Percentiles rank a stretch among this genome's conserved stretches.
phyloP scores from a whole-genome alignment of 2,888 invertebrate genomes.

The Epirrhoe alternata region DNA sequence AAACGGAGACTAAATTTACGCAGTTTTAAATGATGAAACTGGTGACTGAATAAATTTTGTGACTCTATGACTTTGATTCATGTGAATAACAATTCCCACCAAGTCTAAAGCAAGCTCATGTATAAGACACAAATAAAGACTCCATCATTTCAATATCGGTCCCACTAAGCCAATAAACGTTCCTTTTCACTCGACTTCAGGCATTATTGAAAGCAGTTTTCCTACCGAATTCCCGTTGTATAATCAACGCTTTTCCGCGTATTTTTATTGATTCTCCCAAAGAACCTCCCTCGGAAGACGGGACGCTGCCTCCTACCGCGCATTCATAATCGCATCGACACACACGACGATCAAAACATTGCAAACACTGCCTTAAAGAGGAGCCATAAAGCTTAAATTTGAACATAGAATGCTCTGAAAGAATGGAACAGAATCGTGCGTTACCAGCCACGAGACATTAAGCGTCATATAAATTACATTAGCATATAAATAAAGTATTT shows the following conservation, averaged over 20 bases:
- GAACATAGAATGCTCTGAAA: constrained; percentile 54
- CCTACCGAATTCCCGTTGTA: constrained; percentile 78
- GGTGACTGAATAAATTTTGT: not conserved
- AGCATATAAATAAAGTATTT: constrained; percentile 86
- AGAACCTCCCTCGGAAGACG: constrained; percentile 73
- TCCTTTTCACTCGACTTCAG: constrained; percentile 62
- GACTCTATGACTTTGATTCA: not conserved
- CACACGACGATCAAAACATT: constrained; percentile 62
- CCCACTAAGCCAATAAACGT: constrained; percentile 55
- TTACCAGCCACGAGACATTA: constrained; percentile 84
- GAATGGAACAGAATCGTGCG: constrained; percentile 82
- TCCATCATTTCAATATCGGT: constrained; percentile 52
- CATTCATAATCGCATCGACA: constrained; percentile 85
- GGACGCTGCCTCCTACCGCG: constrained; percentile 83
- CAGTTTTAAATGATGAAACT: no score
- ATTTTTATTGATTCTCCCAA: constrained; percentile 83
- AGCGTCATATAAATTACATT: constrained; percentile 86
- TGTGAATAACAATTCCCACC: not conserved
- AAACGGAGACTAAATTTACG: no score
- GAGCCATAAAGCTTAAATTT: constrained; percentile 61
- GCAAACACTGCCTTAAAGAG: constrained; percentile 67
- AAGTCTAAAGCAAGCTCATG: constrained; percentile 16
- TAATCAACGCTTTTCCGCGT: constrained; percentile 84
- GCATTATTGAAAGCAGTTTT: constrained; percentile 74
- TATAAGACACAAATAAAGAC: constrained; percentile 43